A percentile compares a stretch with the other conserved stretches of the same genome.
These are phyloP conservation scores for Mallotus villosus DNA, from an alignment of 2,797 vertebrate species.

Conservation along the genomic window DNA sequence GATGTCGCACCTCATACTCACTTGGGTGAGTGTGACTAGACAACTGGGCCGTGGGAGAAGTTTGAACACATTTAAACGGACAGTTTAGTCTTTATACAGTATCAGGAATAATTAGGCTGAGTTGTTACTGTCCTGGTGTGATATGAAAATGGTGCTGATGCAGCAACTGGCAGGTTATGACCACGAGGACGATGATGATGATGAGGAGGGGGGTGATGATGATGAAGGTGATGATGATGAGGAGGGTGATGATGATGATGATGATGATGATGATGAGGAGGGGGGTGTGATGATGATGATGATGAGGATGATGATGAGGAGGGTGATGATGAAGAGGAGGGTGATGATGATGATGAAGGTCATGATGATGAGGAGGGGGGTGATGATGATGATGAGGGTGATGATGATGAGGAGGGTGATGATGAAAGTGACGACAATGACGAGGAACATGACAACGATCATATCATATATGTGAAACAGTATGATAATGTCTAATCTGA, in stretches of 20 bases:
- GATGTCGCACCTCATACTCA: neutral
- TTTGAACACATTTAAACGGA: slow-evolving; percentile 10
- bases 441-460: neutral
- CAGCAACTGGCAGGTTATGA: neutral
- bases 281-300: no score
- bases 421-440: neutral
- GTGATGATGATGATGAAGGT: neutral
- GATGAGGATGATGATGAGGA: neutral
- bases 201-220: no score
- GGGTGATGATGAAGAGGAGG: neutral
- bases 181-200: neutral
- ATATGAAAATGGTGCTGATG: neutral
- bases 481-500: neutral
- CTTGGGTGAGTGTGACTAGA: neutral
- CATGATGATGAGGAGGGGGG: no score
- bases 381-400: no score
- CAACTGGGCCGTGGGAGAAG: neutral
- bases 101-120: neutral
- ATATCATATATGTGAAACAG: neutral
- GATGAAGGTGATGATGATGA: neutral
- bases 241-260: neutral
- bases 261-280: no score
- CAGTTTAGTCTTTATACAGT: slow-evolving; percentile 3
- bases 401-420: neutral
- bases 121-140: neutral